Percentiles rank a stretch among this genome's conserved stretches.
phyloP scores from a whole-genome alignment of 2,113 vertebrate genomes.

The Setophaga petechia region DNA sequence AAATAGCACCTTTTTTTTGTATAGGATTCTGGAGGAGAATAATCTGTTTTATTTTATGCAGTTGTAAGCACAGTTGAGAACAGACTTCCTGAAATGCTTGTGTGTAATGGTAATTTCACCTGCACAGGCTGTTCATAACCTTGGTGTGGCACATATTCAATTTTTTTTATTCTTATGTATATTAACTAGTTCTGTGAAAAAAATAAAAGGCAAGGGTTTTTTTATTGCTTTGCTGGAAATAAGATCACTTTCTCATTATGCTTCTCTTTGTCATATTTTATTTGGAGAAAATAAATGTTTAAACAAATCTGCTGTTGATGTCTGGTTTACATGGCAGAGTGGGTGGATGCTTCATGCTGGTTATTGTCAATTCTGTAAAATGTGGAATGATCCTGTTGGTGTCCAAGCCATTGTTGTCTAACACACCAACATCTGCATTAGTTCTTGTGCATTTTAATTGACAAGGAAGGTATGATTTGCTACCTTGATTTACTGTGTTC shows the following conservation, averaged over 20 bases:
- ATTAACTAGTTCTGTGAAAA: neutral
- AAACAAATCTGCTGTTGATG: neutral
- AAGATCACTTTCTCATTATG: neutral
- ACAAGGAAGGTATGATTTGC: neutral
- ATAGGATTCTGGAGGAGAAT: neutral
- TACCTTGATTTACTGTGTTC: neutral
- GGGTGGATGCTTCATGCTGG: accelerated
- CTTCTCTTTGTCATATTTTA: neutral
- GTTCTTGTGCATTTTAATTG: neutral
- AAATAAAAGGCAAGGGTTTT: neutral
- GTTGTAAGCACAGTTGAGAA: neutral
- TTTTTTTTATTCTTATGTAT: neutral
- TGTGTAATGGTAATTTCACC: neutral
- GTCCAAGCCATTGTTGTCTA: neutral
- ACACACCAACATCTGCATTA: neutral
- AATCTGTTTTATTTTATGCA: neutral
- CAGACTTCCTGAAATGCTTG: neutral
- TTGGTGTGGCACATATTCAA: accelerated
- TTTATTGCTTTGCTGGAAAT: neutral
- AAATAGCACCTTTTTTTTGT: neutral
- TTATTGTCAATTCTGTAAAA: neutral
- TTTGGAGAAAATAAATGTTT: neutral
- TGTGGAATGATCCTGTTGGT: neutral
- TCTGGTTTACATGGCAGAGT: neutral
- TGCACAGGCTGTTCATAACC: neutral